phyloP scores from a whole-genome alignment of 1,140 invertebrate genomes.

The Drosophila lacertosa region DNA sequence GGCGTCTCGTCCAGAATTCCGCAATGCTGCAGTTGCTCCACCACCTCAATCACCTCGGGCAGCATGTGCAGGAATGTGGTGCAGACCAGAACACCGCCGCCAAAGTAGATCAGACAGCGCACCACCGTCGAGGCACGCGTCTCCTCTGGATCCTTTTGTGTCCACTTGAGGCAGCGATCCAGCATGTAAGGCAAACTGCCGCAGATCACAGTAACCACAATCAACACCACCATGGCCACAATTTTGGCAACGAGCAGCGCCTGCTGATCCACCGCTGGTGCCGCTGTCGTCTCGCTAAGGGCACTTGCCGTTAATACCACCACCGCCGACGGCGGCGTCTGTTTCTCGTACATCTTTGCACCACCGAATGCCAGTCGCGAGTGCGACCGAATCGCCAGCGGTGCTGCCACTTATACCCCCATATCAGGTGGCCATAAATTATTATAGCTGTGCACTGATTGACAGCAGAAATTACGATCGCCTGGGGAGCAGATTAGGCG shows the following conservation, averaged over 20 bases:
- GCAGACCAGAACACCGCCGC: constrained; percentile 94
- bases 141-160: constrained; percentile 83
- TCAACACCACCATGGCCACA: constrained; percentile 89
- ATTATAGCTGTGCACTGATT: constrained; percentile 49
- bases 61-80: constrained; percentile 96
- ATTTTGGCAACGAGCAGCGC: constrained; percentile 87
- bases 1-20: constrained; percentile 84
- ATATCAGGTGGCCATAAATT: constrained; percentile 53
- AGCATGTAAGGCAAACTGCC: constrained; percentile 89
- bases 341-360: constrained; percentile 40
- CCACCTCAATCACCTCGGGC: constrained; percentile 92
- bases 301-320: neutral
- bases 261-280: constrained; percentile 61
- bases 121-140: constrained; percentile 84
- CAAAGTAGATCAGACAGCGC: constrained; percentile 90
- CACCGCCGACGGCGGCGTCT: neutral
- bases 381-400: constrained; percentile 19
- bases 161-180: constrained; percentile 87
- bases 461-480: constrained; percentile 48
- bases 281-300: neutral
- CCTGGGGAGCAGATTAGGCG: constrained; percentile 19
- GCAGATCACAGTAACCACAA: constrained; percentile 88
- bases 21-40: constrained; percentile 86
- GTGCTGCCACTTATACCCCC: constrained; percentile 16
- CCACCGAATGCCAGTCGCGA: constrained; percentile 24